These are phyloP conservation scores for Onthophagus sagittarius DNA, from an alignment of 2,888 invertebrate genomes.

Conservation along the genomic window DNA sequence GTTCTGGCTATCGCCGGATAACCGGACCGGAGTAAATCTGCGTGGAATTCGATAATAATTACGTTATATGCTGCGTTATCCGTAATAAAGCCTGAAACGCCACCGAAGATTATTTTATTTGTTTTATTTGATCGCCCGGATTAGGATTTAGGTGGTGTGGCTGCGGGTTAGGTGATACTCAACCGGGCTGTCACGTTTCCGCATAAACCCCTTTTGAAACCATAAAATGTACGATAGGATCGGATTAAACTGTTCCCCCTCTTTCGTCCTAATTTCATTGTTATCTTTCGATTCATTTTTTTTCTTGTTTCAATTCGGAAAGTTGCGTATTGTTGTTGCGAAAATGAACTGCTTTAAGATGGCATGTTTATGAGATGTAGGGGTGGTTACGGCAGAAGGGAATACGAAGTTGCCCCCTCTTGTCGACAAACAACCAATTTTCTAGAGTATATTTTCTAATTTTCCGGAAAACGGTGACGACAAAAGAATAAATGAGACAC, in stretches of 20 bases:
- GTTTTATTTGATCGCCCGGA: not conserved
- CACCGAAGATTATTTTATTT: not conserved
- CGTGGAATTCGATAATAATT: not conserved
- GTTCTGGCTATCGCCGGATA: not conserved
- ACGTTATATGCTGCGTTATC: not conserved
- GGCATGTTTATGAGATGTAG: not conserved
- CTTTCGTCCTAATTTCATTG: not conserved
- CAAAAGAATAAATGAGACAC: slow-evolving; percentile 24
- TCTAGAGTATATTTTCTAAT: slow-evolving; percentile 26
- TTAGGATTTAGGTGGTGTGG: not conserved
- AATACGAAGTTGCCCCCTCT: not conserved
- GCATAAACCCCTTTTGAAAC: not conserved
- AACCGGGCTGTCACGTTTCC: not conserved
- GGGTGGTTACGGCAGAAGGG: not conserved
- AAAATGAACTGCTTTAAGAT: not conserved
- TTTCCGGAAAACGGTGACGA: slow-evolving; percentile 23
- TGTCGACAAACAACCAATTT: slow-evolving; percentile 24
- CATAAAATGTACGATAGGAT: not conserved
- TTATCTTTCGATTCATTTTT: not conserved
- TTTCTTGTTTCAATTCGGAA: not conserved
- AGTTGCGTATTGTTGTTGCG: not conserved
- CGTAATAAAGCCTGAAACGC: not conserved
- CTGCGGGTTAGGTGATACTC: not conserved
- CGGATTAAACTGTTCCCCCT: not conserved
- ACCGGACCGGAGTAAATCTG: not conserved